Conservation (phyloP, 2,888 invertebrate species). For the Agrotis exclamationis region DNA sequence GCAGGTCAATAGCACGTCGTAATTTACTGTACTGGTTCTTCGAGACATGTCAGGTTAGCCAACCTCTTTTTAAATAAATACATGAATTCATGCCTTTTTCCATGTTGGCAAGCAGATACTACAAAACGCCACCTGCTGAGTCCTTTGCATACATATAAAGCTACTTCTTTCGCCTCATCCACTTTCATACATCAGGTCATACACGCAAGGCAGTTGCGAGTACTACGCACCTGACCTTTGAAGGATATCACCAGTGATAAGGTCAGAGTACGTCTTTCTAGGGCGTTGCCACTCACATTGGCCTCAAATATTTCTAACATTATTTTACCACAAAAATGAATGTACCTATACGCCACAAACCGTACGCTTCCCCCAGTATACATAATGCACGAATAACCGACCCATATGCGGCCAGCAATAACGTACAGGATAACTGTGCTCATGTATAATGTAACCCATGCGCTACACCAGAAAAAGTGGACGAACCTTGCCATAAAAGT, state of each 20-base stretch:
- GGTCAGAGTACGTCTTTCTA: not conserved
- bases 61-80: not conserved
- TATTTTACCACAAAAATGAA: conserved; percentile 6
- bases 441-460: conserved; percentile 52
- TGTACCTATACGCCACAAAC: not conserved
- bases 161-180: too few species aligned
- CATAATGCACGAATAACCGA: conserved; percentile 40
- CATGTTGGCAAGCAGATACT: too few species aligned
- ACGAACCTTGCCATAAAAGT: conserved; percentile 51
- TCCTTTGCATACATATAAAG: too few species aligned
- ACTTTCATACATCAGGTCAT: too few species aligned
- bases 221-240: not conserved
- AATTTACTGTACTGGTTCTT: not conserved
- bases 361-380: conserved; percentile 17
- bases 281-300: not conserved
- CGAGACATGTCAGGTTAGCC: not conserved
- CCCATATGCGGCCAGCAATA: conserved; percentile 51
- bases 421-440: conserved; percentile 55
- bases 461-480: conserved; percentile 48
- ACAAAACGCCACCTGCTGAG: too few species aligned
- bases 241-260: not conserved
- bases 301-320: not conserved
- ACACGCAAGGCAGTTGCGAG: too few species aligned
- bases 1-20: too few species aligned
- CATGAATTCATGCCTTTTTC: not conserved